A percentile compares a stretch with the other conserved stretches of the same genome.
Evolutionary conservation across 2,113 vertebrate genomes (phyloP).

Genomic region (Ceyx cyanopectus): DNA sequence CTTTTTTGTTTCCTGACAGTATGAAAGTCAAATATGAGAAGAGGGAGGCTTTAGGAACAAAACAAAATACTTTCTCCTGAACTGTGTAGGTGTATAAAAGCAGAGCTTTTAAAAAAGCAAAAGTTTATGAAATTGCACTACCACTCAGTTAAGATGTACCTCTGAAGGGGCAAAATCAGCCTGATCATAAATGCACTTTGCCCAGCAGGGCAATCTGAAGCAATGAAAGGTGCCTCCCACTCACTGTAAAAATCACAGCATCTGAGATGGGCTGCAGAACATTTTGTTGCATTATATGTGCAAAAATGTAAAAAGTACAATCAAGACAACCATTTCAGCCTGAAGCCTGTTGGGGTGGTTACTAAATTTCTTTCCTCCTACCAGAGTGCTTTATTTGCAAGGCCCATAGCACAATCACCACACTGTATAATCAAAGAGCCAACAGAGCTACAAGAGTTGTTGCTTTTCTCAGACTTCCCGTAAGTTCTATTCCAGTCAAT

Average conservation of each 20-base stretch:
- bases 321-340: background rate
- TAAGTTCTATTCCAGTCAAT: background rate
- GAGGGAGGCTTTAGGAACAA: conserved; percentile 20
- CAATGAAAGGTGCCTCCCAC: conserved; percentile 9
- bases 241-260: background rate
- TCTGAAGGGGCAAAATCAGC: background rate
- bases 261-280: background rate
- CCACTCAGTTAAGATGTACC: background rate
- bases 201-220: conserved; percentile 16
- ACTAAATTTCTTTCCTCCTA: background rate
- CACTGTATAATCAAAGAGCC: background rate
- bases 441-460: background rate
- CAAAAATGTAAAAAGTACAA: background rate
- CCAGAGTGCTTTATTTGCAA: background rate
- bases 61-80: conserved; percentile 44
- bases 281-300: background rate
- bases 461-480: background rate
- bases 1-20: conserved; percentile 28
- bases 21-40: conserved; percentile 40
- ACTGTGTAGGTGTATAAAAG: conserved; percentile 42
- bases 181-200: background rate
- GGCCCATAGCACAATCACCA: background rate
- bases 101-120: conserved; percentile 32
- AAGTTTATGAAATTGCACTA: background rate
- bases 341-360: background rate